Conservation (phyloP, 2,888 invertebrate genomes). For the Cepaea hortensis region DNA sequence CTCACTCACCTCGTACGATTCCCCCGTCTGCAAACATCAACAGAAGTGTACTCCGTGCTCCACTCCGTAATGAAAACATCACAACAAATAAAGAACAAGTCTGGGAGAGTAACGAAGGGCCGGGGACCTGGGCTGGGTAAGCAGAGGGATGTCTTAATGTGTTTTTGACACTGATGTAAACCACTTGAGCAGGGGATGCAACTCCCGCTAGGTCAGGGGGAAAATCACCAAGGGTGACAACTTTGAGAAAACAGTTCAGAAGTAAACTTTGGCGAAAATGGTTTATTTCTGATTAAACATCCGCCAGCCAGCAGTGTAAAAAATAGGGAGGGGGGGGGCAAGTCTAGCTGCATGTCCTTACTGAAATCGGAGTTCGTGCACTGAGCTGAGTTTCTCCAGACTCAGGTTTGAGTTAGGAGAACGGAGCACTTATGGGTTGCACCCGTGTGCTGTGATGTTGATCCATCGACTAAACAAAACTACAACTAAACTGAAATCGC, state of each 20-base stretch:
- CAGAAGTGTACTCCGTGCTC: not conserved
- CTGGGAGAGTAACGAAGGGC: not conserved
- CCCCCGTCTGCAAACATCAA: not conserved
- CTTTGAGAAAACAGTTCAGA: not conserved
- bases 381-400: no score
- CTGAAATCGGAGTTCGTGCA: no score
- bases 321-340: no score
- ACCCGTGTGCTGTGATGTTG: no score
- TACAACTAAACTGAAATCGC: no score
- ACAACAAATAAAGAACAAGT: conserved; percentile 1
- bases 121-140: not conserved
- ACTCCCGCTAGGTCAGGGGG: not conserved
- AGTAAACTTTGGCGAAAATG: not conserved
- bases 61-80: conserved; percentile 12
- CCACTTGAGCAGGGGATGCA: not conserved
- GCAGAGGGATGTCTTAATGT: not conserved
- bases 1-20: not conserved
- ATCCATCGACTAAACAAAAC: no score
- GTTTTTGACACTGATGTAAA: conserved; percentile 8
- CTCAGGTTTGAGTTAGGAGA: no score
- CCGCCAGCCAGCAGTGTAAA: no score
- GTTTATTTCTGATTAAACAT: no score
- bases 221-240: not conserved
- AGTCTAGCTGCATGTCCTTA: no score
- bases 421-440: no score